Evolutionary conservation across 2,888 invertebrate genomes (phyloP), one percentile per base, ranked within the genome.

Genomic region (Hanleya hanleyi): DNA sequence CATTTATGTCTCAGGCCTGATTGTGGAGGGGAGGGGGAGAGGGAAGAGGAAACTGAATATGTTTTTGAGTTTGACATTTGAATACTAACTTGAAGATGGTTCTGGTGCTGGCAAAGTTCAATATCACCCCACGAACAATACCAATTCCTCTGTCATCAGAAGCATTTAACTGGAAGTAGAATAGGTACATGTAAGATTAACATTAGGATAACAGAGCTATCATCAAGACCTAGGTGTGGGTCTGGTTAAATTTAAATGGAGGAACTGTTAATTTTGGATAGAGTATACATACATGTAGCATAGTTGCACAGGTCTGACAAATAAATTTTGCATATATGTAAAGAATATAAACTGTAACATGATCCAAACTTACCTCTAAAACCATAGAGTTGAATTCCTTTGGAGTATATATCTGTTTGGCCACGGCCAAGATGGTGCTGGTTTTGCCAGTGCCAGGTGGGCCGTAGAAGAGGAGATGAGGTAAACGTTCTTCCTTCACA

Each of bases 371-470:
- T 76, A 92, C 92, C 90, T 93, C 93, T 32, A 93, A 84, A 6
- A 96, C 98, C 97, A 98, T 98, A 0, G 98, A 97, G 88, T 94
- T 94, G 86, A 98, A 96, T 87, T 98, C 96, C 75, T 94, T 94
- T 6, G 96, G 95, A 3, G 95, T 93, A 89, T 98, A 99, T 81
- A 99, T 93, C 91, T 97, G 95, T 81, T 93, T 94, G 1, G 99
- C 98, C 91, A 97, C 97, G 32, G 99, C 99, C 76, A 99, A 92
- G 79, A 99, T 98, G 7, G 99, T 98, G 79, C 96, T 98, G 0
- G 99, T 99, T 92, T 99, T 99, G 15, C 91, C 99, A 35, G 98
- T 99, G 69, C 99, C 99, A 0, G 99, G 98, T 12, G 99, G 99
- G 0, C 99, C 99, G 92, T 99, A 99, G 86, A 99, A 96, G 35